Conservation (phyloP, 1,140 invertebrate species). For the Goniozus legneri region DNA sequence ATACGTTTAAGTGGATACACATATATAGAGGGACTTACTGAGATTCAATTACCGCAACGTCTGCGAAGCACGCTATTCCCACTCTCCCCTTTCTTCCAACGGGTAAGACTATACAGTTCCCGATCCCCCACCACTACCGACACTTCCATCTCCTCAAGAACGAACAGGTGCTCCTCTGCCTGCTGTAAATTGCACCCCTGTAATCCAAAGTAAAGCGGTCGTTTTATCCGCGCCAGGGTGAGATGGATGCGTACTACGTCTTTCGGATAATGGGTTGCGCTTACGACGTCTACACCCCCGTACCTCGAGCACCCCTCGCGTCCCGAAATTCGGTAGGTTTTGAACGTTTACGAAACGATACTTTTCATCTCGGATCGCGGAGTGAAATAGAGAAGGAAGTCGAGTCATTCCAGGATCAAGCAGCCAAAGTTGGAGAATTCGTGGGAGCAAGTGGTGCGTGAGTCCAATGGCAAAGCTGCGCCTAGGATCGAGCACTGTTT, state of each 20-base stretch:
- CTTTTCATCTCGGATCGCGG: too few species aligned
- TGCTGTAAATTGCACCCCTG: constrained; percentile 53
- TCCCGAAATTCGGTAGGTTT: too few species aligned
- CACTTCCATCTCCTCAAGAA: constrained; percentile 47
- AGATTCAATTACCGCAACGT: constrained; percentile 56
- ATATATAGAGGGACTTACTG: constrained; percentile 38
- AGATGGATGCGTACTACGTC: constrained; percentile 52
- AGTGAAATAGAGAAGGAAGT: too few species aligned
- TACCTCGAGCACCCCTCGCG: too few species aligned
- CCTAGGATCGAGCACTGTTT: constrained; percentile 24
- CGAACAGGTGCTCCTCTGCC: constrained; percentile 52
- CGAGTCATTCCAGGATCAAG: too few species aligned
- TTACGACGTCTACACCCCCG: constrained; percentile 25
- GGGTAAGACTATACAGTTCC: neutral
- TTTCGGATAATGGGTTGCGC: constrained; percentile 44
- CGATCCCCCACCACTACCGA: constrained; percentile 21
- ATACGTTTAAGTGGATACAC: constrained; percentile 21
- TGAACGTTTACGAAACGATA: too few species aligned
- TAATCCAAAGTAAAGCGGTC: constrained; percentile 56
- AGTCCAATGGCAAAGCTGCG: constrained; percentile 24
- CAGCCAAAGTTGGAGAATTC: neutral
- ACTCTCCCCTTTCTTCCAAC: constrained; percentile 11
- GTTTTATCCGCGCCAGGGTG: constrained; percentile 50
- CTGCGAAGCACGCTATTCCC: constrained; percentile 51
- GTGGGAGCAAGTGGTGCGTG: constrained; percentile 13